Base-by-base conservation (phyloP, 2,797 vertebrate genomes). In the Merluccius polli region DNA sequence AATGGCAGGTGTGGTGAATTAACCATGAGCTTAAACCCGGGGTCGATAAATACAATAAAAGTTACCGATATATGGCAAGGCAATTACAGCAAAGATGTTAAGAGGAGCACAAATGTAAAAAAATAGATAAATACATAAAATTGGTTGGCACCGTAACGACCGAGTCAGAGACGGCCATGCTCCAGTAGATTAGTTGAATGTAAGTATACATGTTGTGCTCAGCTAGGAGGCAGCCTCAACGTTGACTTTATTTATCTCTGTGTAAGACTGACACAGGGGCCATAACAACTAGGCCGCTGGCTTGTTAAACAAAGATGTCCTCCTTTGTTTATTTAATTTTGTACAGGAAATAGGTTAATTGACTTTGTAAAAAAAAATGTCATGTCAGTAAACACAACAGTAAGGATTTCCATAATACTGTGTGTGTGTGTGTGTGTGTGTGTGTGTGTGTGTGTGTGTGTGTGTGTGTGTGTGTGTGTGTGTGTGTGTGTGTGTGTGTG, bases 241-340 rank as follows among this genome's bases (percentile, higher is more conserved):
- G 8, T 18, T 75, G 2, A 48, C 71, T 29, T 27, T 41, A 76
- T 76, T 75, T 70, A 73, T 4, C 24, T 75, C 73, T 52, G 24
- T 44, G 74, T 79, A 78, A 48, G 70, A 83, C 68, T 83, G 63
- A 79, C 52, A 32, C 33, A 0, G 16, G 33, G 27, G 59, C 41
- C 72, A 72, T 76, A 78, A 68, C 36, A 75, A 80, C 24, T 31
- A 27, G 75, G 83, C 41, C 41, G 71, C 41, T 68, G 44, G 36
- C 70, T 83, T 73, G 52, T 82, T 77, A 78, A 80, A 78, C 71
- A 78, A 75, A 78, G 73, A 75, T 81, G 78, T 4, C 31, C 41
- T 77, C 38, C 82, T 85, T 70, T 38, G 52, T 68, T 77, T 74
- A 12, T 72, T 52, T 21, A 15, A 71, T 72, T 79, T 75, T 27